Evolutionary conservation across 2,888 invertebrate species (phyloP), one percentile per base, ranked within the genome.

Genomic region (Shargacucullia verbasci): DNA sequence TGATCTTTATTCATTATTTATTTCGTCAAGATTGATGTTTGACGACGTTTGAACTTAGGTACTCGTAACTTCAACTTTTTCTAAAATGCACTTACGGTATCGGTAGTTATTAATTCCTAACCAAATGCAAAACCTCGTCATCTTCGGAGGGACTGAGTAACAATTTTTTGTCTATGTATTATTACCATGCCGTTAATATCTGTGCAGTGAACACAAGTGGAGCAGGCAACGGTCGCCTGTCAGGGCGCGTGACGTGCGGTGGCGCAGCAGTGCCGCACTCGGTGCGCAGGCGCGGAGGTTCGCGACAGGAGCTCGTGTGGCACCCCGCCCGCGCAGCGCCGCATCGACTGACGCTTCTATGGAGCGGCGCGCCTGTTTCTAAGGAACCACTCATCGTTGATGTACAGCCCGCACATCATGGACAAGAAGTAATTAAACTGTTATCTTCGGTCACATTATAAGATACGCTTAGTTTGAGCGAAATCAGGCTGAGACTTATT

Each of bases 261-360:
- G 97, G 97, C 2, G 95, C 95, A 29, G 96, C 97, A 66, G 97
- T 98, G 4, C 97, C 98, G 20, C 97, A 98, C 84, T 95, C 97
- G 62, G 96, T 98, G 64, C 94, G 97, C 14, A 96, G 97, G 54
- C 96, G 96, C 73, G 96, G 97, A 27, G 96, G 96, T 43, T 84
- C 83, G 2, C 92, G 97, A 50, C 97, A 97, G 90, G 97, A 97
- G 89, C 96, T 98, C 27, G 96, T 97, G 59, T 99, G 98, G 91
- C 98, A 98, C 85, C 99, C 99, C 0, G 96, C 96, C 0, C 94
- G 97, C 35, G 97, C 98, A 1, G 97, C 98, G 15, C 97, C 98
- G 1, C 99, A 99, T 87, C 95, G 97, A 76, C 95, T 99, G 56
- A 96, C 97, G 60, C 95, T 99, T 47, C 95, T 97, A 73, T 98